phyloP scores from a whole-genome alignment of 2,113 vertebrate species.

The Xenotilapia leptura region DNA sequence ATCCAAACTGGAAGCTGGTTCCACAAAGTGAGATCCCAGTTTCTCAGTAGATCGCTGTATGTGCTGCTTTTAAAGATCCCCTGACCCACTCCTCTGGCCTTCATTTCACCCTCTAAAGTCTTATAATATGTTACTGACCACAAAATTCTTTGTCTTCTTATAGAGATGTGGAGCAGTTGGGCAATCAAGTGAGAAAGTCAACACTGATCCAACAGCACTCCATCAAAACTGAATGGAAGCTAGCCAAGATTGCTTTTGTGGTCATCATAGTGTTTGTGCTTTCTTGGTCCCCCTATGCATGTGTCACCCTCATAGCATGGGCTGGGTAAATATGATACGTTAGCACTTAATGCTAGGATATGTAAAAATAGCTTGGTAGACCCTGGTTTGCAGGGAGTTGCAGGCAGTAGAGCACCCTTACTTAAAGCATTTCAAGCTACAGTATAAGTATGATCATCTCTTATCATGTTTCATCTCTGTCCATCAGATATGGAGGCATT shows the following conservation, averaged over 20 bases:
- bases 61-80: not conserved
- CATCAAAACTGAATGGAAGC: conserved; percentile 90
- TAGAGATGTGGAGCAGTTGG: conserved; percentile 79
- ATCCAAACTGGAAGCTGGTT: too few species aligned
- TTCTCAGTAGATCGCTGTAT: not conserved
- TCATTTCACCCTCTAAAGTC: not conserved
- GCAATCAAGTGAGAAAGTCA: conserved; percentile 71
- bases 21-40: not conserved
- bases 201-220: conserved; percentile 69
- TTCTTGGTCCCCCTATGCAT: conserved; percentile 92
- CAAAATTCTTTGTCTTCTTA: not conserved
- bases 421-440: not conserved
- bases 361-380: not conserved
- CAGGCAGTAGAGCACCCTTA: not conserved
- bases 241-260: conserved; percentile 88
- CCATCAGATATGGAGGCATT: conserved; percentile 75
- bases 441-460: not conserved
- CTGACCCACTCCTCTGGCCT: not conserved
- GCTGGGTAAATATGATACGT: conserved; percentile 75
- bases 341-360: not conserved
- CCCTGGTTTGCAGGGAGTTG: not conserved
- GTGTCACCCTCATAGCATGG: conserved; percentile 87
- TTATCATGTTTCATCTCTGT: not conserved
- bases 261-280: conserved; percentile 87
- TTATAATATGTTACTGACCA: not conserved